phyloP scores from a whole-genome alignment of 2,797 vertebrate genomes.

The Chelon auratus region DNA sequence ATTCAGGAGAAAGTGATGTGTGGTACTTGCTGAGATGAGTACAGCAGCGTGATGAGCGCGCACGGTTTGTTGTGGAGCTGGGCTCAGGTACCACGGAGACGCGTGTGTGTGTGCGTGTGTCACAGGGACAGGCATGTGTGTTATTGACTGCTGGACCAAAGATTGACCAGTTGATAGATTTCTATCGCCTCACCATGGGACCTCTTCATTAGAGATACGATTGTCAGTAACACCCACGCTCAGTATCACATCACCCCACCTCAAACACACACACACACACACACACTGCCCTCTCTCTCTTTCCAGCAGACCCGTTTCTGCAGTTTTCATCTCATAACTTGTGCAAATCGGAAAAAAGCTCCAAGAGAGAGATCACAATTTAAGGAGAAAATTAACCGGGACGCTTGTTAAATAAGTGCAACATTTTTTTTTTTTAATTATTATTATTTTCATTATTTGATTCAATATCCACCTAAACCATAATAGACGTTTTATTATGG shows the following conservation, averaged over 20 bases:
- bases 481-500: not conserved
- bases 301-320: conserved; percentile 27
- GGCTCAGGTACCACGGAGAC: not conserved
- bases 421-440: not conserved
- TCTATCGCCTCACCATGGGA: conserved; percentile 67
- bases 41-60: conserved; percentile 9
- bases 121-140: conserved; percentile 25
- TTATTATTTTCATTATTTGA: conserved; percentile 2
- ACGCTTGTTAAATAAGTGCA: not conserved
- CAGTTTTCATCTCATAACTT: conserved; percentile 38
- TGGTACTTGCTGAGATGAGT: conserved; percentile 6
- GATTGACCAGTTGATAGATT: conserved; percentile 67
- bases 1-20: conserved; percentile 19
- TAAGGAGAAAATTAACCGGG: not conserved
- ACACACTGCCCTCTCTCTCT: conserved; percentile 8
- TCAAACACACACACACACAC: conserved; percentile 36
- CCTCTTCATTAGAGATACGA: conserved; percentile 71
- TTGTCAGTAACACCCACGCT: conserved; percentile 51
- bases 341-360: conserved; percentile 30
- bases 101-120: conserved; percentile 1
- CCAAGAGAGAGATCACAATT: conserved; percentile 33
- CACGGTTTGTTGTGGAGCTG: not conserved
- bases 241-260: conserved; percentile 60
- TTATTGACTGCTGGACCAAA: conserved; percentile 59
- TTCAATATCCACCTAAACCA: too few species aligned